Base-by-base conservation (phyloP, 2,113 vertebrate species). In the Zosterops japonicus region DNA sequence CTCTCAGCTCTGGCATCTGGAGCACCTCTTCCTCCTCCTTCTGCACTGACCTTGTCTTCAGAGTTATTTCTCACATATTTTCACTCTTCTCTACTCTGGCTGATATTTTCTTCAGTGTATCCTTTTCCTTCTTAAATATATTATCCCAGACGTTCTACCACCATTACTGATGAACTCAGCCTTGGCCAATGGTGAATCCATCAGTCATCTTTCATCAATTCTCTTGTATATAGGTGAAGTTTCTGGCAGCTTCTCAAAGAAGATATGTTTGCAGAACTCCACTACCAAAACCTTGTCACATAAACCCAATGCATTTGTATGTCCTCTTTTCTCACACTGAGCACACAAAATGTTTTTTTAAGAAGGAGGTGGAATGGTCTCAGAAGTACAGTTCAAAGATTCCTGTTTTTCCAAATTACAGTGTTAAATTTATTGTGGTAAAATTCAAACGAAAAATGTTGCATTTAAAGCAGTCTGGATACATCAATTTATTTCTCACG, bases 191-290 rank as follows among this genome's bases (percentile, higher is more conserved):
- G 41, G 9, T 19, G 17, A 57, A 13, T 61, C 31, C 14, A 16
- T 53, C 17, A 41, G 9, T 25, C 5, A 3, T 19, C 39, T 55
- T n/a, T 14, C 46, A 47, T 19, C 0, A 0, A 14, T 25, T 60
- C 14, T 42, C 52, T 35, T 29, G 15, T 22, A 17, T 4, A 5
- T 2, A 35, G 14, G 11, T 36, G 19, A 47, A 47, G 18, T 12
- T 67, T 23, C n/a, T 23, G 23, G 7, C 8, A 53, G 12, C n/a
- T 42, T 49, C 31, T 20, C 53, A 42, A 31, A 61, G 24, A 55
- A 55, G 31, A 23, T 12, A 23, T 2, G 1, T 18, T 24, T 23
- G 14, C 41, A 65, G 59, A 42, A 29, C 7, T 14, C 11, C 25
- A 15, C 25, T 24, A 36, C 11, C 12, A 65, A 77, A 71, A 53